Conservation (phyloP, 2,113 vertebrate genomes). For the Rattus rattus region DNA sequence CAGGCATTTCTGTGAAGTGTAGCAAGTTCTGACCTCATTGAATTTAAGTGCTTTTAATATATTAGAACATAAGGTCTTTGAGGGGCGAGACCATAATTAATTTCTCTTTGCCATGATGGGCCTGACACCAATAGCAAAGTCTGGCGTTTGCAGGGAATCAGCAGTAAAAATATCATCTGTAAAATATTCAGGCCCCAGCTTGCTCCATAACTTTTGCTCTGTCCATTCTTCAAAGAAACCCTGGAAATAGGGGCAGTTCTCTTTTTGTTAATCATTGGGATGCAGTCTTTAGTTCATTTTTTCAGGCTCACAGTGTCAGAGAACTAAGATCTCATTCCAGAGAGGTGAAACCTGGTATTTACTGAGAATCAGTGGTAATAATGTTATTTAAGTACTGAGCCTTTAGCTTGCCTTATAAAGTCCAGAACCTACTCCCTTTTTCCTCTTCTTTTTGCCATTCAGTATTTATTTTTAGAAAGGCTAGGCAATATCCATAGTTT, state of each 20-base stretch:
- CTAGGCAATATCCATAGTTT: neutral
- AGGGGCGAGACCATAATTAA: neutral
- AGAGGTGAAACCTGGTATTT: neutral
- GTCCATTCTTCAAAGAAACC: neutral
- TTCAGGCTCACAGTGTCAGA: neutral
- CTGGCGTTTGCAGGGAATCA: slow-evolving; percentile 24
- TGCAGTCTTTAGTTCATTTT: neutral
- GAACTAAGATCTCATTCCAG: neutral
- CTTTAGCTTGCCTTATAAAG: neutral
- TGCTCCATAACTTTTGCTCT: neutral
- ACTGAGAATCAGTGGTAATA: neutral
- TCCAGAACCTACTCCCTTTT: neutral
- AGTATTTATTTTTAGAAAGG: neutral
- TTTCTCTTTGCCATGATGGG: neutral
- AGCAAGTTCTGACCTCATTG: neutral
- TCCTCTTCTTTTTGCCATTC: neutral
- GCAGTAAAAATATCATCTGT: neutral
- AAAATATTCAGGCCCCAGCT: neutral
- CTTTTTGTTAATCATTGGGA: neutral
- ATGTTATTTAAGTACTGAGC: no score
- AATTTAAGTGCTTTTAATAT: neutral
- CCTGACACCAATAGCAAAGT: neutral
- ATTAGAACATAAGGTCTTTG: neutral
- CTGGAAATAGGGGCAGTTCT: neutral
- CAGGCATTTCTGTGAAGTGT: neutral